Evolutionary conservation across 2,888 invertebrate species (phyloP), one percentile per base, ranked within the genome.

Genomic region (Drosophila planitibia): DNA sequence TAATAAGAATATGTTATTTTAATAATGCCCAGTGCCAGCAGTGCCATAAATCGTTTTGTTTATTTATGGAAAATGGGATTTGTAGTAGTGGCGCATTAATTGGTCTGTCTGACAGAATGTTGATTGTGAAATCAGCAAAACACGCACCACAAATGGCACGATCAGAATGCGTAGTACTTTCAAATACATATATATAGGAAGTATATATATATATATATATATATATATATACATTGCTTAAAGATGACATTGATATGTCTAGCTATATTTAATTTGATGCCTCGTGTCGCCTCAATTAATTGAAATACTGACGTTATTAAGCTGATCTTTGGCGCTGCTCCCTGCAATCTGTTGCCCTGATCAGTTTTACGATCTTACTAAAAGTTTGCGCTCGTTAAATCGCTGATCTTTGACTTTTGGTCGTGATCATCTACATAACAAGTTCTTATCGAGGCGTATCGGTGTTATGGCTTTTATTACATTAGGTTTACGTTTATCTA

Each of bases 51-150:
- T 83, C 59, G 81, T 80, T 22, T 58, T 62, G 81, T 66, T 81
- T 87, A 87, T 85, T 83, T 81, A 70, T 85, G 77, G 70, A 71
- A 79, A 80, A 82, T 82, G 73, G 71, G 71, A 76, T 88, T 80
- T 72, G 79, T 79, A 68, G 77, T 78, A 72, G 81, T 74, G 76
- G 61, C 71, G 81, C 85, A 67, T 74, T 75, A 81, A 83, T 73
- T 85, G 75, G 60, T 60, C 71, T 60, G 37, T 53, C 47, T 53
- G 44, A 22, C 58, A 57, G 41, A 57, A 39, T n/a, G 57, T 30
- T 58, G 70, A 59, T 69, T 62, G 57, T 57, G 41, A n/a, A 47
- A 68, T 63, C 63, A 30, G 32, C 60, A 54, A 53, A 61, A 49
- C 63, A 70, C 78, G 74, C 77, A 74, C 69, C 33, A 37, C 25